These are phyloP conservation scores for Palloptera scutellata DNA, from an alignment of 2,888 invertebrate genomes.

Conservation along the genomic window DNA sequence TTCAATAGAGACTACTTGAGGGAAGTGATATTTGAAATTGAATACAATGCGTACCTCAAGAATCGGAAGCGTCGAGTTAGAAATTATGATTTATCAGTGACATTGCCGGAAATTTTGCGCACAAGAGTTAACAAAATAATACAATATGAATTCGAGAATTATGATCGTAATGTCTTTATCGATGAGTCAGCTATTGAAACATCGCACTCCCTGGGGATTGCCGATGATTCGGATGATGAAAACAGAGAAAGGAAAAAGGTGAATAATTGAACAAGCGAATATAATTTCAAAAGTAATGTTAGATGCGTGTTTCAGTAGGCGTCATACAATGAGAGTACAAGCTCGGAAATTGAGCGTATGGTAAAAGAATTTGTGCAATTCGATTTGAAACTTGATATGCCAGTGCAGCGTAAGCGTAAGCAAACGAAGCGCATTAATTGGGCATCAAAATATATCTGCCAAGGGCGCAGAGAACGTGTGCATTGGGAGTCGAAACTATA, in stretches of 20 bases:
- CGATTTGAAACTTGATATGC: slow-evolving; percentile 51
- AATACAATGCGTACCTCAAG: slow-evolving; percentile 41
- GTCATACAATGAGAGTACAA: slow-evolving; percentile 55
- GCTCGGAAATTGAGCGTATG: slow-evolving; percentile 54
- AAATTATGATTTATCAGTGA: slow-evolving; percentile 53
- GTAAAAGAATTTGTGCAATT: slow-evolving; percentile 53
- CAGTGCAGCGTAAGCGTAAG: slow-evolving; percentile 45
- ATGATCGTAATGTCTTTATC: slow-evolving; percentile 52
- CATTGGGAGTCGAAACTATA: slow-evolving; percentile 62
- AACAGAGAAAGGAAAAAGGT: slow-evolving; percentile 9
- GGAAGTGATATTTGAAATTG: slow-evolving; percentile 53
- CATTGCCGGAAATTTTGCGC: slow-evolving; percentile 52
- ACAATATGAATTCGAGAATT: slow-evolving; percentile 52
- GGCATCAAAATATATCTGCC: slow-evolving; percentile 53
- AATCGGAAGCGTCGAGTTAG: slow-evolving; percentile 38
- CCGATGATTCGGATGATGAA: slow-evolving; percentile 36
- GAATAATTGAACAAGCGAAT: background rate
- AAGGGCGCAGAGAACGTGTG: slow-evolving; percentile 54
- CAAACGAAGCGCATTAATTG: slow-evolving; percentile 52
- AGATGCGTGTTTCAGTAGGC: slow-evolving; percentile 7
- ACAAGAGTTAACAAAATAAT: slow-evolving; percentile 56
- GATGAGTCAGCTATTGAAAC: slow-evolving; percentile 45
- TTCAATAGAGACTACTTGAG: slow-evolving; percentile 50
- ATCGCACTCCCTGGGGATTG: slow-evolving; percentile 39
- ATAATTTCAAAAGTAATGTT: background rate